Evolutionary conservation across 2,888 invertebrate species (phyloP), one percentile per base, ranked within the genome.

Genomic region (Xanthorhoe spadicearia): DNA sequence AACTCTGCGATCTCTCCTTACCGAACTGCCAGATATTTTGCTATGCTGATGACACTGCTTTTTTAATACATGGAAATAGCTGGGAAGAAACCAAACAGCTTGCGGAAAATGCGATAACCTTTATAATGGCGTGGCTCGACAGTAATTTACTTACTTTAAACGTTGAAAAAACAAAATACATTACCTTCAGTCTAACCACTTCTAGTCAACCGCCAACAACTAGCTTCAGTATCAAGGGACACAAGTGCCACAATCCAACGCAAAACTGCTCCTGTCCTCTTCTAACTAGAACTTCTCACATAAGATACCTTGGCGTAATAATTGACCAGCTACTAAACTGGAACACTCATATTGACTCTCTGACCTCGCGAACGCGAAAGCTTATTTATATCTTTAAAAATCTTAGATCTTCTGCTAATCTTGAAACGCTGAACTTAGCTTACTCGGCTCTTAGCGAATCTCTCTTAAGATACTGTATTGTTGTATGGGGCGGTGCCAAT

Each of bases 1-100:
- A 38, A 10, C 54, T 54, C 0, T 54, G 54, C 28, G 10, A 35
- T 15, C 2, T 54, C 7, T 17, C 54, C 2, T 7, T 54, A 9
- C 17, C 54, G 2, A 35, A 54, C 18, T 38, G 54, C 9, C 54
- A 54, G 3, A 38, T 54, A 38, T 7, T 38, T 17, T 54, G 54
- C n/a, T 54, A 54, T 10, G 54, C 54, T 3, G 54, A 54, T 54
- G 54, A 54, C 15, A 54, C 54, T 18, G 38, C 18, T n/a, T 6
- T 54, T 18, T 10, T 54, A 3, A 18, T 54, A 3, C 0, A 17
- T 9, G 54, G 54, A 10, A 54, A 54, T 0, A 10, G 8, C 7
- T 54, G 54, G 54, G 54, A 54, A 13, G 54, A 54, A 38, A 38
- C 38, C 13, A 35, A 38, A 18, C 0, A 10, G 2, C 1, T 17